Conservation (phyloP, 2,113 vertebrate genomes). For the Trochalopteron elliotii region DNA sequence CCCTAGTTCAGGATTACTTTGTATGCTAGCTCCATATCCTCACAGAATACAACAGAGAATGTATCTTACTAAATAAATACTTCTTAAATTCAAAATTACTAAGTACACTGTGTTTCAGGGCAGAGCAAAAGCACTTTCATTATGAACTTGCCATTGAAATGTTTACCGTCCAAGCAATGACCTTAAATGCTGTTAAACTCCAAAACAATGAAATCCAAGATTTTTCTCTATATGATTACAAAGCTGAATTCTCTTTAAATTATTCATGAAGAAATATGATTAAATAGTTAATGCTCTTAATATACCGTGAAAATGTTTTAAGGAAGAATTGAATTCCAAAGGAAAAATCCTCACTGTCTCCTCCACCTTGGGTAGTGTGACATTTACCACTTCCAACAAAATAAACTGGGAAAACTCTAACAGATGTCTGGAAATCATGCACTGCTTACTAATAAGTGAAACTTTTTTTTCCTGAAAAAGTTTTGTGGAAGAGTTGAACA, state of each 20-base stretch:
- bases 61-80: neutral
- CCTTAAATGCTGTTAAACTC: neutral
- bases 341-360: neutral
- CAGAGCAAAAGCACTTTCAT: neutral
- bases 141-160: neutral
- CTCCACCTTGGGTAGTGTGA: neutral
- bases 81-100: neutral
- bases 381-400: slow-evolving; percentile 1
- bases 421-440: neutral
- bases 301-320: neutral
- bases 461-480: neutral
- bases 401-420: neutral
- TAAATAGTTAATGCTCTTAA: neutral
- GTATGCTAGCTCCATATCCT: neutral
- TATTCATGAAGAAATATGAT: neutral
- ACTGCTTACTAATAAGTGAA: neutral
- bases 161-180: neutral
- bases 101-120: neutral
- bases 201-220: neutral
- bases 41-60: neutral
- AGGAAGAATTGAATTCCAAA: neutral
- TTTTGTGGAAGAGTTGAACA: neutral
- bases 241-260: neutral
- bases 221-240: neutral
- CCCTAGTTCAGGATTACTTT: neutral